Base-by-base conservation (phyloP, 2,888 invertebrate species). In the Hirtodrosophila cameraria region DNA sequence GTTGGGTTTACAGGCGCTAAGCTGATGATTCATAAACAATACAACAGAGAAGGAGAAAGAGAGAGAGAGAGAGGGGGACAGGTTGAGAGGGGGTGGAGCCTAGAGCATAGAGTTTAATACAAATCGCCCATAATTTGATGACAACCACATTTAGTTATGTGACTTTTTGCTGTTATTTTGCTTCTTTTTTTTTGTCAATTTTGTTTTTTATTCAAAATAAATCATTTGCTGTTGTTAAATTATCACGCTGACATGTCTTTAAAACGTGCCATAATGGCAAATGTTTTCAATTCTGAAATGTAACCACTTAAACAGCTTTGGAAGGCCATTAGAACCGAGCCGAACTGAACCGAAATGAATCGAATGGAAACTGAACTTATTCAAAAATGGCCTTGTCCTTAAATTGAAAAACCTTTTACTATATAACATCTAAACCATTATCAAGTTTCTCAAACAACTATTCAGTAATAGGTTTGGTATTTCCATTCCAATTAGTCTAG, bases 191-290 rank as follows among this genome's bases (percentile, higher is more conserved):
- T n/a, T n/a, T n/a, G n/a, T n/a, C n/a, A n/a, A n/a, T n/a, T n/a
- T n/a, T n/a, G n/a, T 55, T 42, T 55, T 59, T 23, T 54, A 43
- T 38, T 31, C 31, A 23, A 53, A 48, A 25, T 50, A 60, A 65
- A 55, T 70, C 43, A 42, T 36, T 15, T 53, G 38, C 39, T 41
- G 13, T 18, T 54, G 57, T 63, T 70, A 45, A 79, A 77, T 79
- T 55, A 85, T 75, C 83, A 85, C 85, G 86, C 62, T 73, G 83
- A 73, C 83, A 85, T 86, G 83, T 83, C 66, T 61, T 20, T 42
- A 35, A 59, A 53, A 83, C 83, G 83, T 83, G 83, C 77, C 63
- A 63, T 64, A 63, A 69, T 68, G 58, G 46, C 64, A 65, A 72
- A 67, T 75, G 60, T 67, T 69, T 63, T 0, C 68, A 63, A 65